Percentiles rank a stretch among this genome's conserved stretches.
Evolutionary conservation across 1,140 invertebrate species (phyloP).

Genomic region (Stegodyphus dumicola): DNA sequence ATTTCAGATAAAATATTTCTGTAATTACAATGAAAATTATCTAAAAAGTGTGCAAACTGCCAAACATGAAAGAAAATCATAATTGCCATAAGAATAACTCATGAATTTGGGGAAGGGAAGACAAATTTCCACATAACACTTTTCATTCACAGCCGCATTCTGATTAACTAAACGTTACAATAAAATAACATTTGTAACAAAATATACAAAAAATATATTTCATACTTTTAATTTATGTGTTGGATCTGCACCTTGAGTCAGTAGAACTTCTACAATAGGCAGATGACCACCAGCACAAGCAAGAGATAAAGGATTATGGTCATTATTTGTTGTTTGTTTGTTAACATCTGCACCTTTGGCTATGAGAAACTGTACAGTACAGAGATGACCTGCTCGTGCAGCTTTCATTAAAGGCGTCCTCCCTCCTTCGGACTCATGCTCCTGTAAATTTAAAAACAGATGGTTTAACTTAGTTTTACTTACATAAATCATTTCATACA

Average conservation of each 20-base stretch:
- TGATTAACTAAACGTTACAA: background rate
- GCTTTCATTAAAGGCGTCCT: constrained; percentile 98
- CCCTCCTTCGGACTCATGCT: constrained; percentile 93
- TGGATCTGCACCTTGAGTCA: constrained; percentile 91
- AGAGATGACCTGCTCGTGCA: constrained; percentile 98
- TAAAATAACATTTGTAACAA: background rate
- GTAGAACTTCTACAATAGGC: constrained; percentile 88
- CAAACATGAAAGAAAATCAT: too few relatives aligned
- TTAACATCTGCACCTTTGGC: constrained; percentile 93
- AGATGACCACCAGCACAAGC: constrained; percentile 97
- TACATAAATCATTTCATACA: too few relatives aligned
- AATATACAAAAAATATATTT: background rate
- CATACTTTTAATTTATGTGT: constrained; percentile 91
- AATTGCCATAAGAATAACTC: too few relatives aligned
- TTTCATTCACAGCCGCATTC: background rate
- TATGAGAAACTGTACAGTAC: constrained; percentile 96
- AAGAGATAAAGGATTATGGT: constrained; percentile 96
- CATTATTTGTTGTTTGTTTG: constrained; percentile 95
- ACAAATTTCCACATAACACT: background rate
- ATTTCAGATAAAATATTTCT: too few relatives aligned
- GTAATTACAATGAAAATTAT: too few relatives aligned
- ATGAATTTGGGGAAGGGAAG: background rate
- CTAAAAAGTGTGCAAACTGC: too few relatives aligned
- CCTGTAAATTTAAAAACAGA: constrained; percentile 69
- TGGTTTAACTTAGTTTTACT: too few relatives aligned